Percentiles rank a stretch among this genome's conserved stretches.
Conservation (phyloP, 2,797 vertebrate species). For the Phataginus tetradactyla region DNA sequence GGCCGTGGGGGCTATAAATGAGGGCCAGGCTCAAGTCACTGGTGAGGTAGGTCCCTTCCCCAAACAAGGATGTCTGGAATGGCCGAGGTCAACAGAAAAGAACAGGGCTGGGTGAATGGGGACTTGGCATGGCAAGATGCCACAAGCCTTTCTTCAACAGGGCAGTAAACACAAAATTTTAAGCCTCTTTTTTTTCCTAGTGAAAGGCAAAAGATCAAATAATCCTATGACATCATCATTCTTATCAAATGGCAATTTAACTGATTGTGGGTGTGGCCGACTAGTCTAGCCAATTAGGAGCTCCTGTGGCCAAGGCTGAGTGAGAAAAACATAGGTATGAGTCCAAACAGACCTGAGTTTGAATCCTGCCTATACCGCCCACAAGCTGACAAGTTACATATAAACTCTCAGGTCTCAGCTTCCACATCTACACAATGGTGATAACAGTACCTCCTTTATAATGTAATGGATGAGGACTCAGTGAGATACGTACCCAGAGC, state of each 20-base stretch:
- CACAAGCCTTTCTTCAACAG: not conserved
- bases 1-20: conserved; percentile 96
- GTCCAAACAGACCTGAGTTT: not conserved
- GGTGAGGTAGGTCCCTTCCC: conserved; percentile 98
- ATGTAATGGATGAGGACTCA: not conserved
- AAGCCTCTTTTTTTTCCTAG: not conserved
- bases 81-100: conserved; percentile 54
- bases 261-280: not conserved
- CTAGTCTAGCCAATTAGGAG: not conserved
- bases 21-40: conserved; percentile 98
- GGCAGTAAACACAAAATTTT: not conserved
- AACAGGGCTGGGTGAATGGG: not conserved
- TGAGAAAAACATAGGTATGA: not conserved
- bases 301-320: not conserved
- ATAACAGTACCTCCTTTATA: not conserved
- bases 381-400: not conserved
- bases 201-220: not conserved
- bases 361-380: not conserved
- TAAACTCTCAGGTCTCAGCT: conserved; percentile 33
- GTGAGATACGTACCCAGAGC: not conserved
- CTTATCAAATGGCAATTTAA: not conserved
- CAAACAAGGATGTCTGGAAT: conserved; percentile 95
- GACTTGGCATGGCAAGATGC: not conserved
- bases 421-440: not conserved
- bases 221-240: conserved; percentile 8